phyloP scores from a whole-genome alignment of 2,888 invertebrate species.

The Ormyrus rosae region DNA sequence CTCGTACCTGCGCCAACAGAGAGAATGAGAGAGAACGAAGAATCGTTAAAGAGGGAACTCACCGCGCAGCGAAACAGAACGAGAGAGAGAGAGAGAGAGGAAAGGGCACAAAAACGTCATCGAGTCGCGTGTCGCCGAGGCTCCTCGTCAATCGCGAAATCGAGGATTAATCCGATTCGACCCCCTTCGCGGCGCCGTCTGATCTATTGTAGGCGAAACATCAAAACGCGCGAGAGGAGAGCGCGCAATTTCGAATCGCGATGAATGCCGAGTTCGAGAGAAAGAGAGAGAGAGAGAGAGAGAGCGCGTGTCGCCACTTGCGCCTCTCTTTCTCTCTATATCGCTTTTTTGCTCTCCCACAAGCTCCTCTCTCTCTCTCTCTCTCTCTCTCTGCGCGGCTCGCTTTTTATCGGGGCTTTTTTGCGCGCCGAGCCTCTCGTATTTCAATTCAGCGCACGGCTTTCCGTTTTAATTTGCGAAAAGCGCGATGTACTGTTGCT shows the following conservation, averaged over 20 bases:
- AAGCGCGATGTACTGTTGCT: slow-evolving; percentile 29
- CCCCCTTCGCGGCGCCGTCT: slow-evolving; percentile 46
- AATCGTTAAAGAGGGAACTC: slow-evolving; percentile 45
- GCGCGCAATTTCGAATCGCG: slow-evolving; percentile 39
- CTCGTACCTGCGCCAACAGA: too few relatives aligned
- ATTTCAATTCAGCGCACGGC: slow-evolving; percentile 11
- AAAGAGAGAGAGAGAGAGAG: background rate
- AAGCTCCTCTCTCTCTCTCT: slow-evolving; percentile 4
- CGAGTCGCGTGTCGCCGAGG: slow-evolving; percentile 10
- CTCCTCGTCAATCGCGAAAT: background rate
- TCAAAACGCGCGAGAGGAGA: slow-evolving; percentile 44
- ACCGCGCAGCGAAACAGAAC: background rate
- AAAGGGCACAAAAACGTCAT: slow-evolving; percentile 35
- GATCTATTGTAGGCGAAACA: slow-evolving; percentile 55
- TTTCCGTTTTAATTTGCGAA: slow-evolving; percentile 40
- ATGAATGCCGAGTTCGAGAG: slow-evolving; percentile 41
- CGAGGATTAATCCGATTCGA: background rate
- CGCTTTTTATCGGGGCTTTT: slow-evolving; percentile 20
- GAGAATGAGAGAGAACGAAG: background rate
- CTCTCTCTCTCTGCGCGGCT: too few relatives aligned
- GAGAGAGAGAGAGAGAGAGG: background rate
- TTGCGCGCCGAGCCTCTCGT: background rate
- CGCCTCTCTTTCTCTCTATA: background rate
- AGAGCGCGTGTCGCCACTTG: slow-evolving; percentile 4
- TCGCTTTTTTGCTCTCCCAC: background rate